These are phyloP conservation scores for Nesometra sesokonis DNA, from an alignment of 35 echinoderm and acorn worm species.

Conservation along the genomic window DNA sequence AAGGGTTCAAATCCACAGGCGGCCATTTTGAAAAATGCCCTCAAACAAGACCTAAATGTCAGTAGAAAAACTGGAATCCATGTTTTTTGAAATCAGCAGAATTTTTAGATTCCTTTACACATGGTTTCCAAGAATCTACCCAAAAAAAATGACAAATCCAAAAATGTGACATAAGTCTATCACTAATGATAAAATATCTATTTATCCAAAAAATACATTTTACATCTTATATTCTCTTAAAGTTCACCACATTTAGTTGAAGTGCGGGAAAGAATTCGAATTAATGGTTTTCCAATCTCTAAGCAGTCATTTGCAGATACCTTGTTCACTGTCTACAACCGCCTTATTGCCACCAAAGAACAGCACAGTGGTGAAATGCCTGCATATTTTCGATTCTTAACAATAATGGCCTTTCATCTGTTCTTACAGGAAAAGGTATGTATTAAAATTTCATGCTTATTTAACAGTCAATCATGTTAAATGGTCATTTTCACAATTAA, in stretches of 20 bases:
- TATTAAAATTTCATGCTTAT: neutral
- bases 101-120: no score
- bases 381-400: conserved; percentile 88
- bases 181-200: no score
- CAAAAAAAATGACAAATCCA: no score
- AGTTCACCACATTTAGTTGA: conserved; percentile 96
- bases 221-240: neutral
- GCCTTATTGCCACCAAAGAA: conserved; percentile 52
- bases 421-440: conserved; percentile 94
- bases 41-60: no score
- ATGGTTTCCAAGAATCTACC: no score
- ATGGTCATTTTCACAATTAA: no score
- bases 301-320: conserved; percentile 69
- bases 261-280: conserved; percentile 78
- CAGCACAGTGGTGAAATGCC: conserved; percentile 61
- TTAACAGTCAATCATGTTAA: no score
- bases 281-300: conserved; percentile 70
- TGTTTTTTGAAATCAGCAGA: no score
- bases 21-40: no score
- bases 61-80: no score
- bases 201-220: no score
- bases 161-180: neutral
- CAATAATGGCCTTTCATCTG: conserved; percentile 86
- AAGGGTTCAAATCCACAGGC: neutral
- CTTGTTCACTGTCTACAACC: conserved; percentile 76